Percentiles rank a stretch among this genome's conserved stretches.
phyloP scores from a whole-genome alignment of 2,797 vertebrate species.

The Pseudopleuronectes americanus region DNA sequence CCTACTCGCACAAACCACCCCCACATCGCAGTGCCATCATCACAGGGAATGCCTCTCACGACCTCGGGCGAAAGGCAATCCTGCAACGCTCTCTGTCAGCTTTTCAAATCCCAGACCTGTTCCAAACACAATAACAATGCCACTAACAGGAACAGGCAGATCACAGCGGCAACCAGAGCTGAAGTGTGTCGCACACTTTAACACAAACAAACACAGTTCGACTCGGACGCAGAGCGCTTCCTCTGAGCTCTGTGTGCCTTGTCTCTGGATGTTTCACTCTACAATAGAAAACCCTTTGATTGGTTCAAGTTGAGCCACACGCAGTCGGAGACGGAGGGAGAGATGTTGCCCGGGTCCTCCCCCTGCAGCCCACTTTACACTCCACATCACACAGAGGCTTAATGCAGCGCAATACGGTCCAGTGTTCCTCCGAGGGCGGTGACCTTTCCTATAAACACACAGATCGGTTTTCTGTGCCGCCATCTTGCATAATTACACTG shows the following conservation, averaged over 20 bases:
- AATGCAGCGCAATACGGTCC: constrained; percentile 56
- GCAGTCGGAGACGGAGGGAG: constrained; percentile 16
- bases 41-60: constrained; percentile 50
- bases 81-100: constrained; percentile 55
- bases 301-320: constrained; percentile 29
- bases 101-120: constrained; percentile 56
- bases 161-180: constrained; percentile 39
- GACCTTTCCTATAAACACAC: constrained; percentile 71
- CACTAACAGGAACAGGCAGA: constrained; percentile 48
- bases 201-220: constrained; percentile 47
- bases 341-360: constrained; percentile 54
- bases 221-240: constrained; percentile 21
- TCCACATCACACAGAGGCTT: constrained; percentile 66
- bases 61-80: constrained; percentile 61
- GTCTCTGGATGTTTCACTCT: constrained; percentile 39
- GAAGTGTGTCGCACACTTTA: neutral
- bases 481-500: constrained; percentile 67
- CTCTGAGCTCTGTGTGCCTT: constrained; percentile 23
- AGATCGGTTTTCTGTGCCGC: constrained; percentile 63
- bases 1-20: constrained; percentile 12
- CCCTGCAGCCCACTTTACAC: constrained; percentile 65
- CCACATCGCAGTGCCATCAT: constrained; percentile 31
- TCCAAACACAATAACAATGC: constrained; percentile 33
- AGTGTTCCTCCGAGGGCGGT: constrained; percentile 60
- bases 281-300: constrained; percentile 51